These are phyloP conservation scores for Aphidoletes aphidimyza DNA, from an alignment of 2,888 invertebrate genomes.

Conservation along the genomic window DNA sequence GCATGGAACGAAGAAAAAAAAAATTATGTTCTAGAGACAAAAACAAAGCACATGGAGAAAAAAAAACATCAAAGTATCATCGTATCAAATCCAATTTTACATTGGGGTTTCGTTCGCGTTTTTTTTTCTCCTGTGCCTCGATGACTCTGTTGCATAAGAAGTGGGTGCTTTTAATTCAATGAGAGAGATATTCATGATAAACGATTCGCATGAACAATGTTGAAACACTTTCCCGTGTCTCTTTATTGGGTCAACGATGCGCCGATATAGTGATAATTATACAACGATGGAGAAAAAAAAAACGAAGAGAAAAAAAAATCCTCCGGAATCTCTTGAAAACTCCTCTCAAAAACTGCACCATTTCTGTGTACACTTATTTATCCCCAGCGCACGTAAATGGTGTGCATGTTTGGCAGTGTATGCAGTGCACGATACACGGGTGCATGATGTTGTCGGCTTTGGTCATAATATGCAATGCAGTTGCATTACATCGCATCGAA, in stretches of 20 bases:
- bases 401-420: background rate
- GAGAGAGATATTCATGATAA: slow-evolving; percentile 37
- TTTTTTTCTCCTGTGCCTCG: background rate
- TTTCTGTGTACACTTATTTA: background rate
- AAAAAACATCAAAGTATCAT: background rate
- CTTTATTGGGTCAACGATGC: slow-evolving; percentile 48
- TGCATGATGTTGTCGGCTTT: background rate
- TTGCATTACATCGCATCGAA: background rate
- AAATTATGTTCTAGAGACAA: too few relatives aligned
- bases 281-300: background rate
- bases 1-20: too few relatives aligned
- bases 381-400: too few relatives aligned
- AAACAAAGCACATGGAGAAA: too few relatives aligned
- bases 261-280: slow-evolving; percentile 13
- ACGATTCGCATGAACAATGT: slow-evolving; percentile 48
- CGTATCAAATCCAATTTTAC: background rate
- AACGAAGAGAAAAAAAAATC: background rate
- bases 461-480: too few relatives aligned
- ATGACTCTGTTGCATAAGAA: slow-evolving; percentile 51
- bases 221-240: slow-evolving; percentile 14
- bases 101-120: background rate
- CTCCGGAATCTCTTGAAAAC: background rate
- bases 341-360: too few relatives aligned
- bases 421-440: slow-evolving; percentile 9
- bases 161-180: slow-evolving; percentile 32